These are phyloP conservation scores for Lissonota sp. DNA, from an alignment of 2,888 invertebrate genomes.

Conservation along the genomic window DNA sequence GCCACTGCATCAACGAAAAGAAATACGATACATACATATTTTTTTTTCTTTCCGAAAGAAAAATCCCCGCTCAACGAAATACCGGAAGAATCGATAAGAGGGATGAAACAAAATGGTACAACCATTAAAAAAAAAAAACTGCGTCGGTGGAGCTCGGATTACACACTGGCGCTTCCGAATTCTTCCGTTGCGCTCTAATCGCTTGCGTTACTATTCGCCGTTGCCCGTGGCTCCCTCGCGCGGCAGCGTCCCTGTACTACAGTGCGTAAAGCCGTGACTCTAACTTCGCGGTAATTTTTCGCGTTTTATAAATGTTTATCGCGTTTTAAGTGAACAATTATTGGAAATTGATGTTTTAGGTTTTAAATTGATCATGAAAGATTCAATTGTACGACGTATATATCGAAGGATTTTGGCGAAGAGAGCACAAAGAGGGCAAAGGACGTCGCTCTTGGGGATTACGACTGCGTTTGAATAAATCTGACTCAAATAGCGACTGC, in stretches of 20 bases:
- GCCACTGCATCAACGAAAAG: conserved; percentile 12
- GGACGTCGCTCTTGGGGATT: background rate
- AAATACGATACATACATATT: conserved; percentile 28
- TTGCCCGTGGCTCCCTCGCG: background rate
- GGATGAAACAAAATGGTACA: conserved; percentile 40
- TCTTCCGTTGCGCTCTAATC: background rate
- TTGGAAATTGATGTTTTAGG: no score
- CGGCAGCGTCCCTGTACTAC: background rate
- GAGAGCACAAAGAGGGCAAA: background rate
- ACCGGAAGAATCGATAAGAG: background rate
- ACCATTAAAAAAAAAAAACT: conserved; percentile 21
- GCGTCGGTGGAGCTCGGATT: conserved; percentile 19
- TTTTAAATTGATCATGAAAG: no score
- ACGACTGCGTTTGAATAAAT: conserved; percentile 14
- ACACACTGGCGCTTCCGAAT: conserved; percentile 43
- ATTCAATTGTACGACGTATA: no score
- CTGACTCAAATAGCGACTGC: background rate
- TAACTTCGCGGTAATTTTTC: background rate
- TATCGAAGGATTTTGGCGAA: background rate
- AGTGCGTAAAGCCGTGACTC: background rate
- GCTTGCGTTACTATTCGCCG: background rate
- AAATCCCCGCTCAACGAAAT: conserved; percentile 16
- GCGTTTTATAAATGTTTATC: background rate
- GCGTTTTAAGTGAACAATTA: no score
- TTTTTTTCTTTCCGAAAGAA: conserved; percentile 16